Base-by-base conservation (phyloP, 2,113 vertebrate species). In the Ophiodon elongatus region DNA sequence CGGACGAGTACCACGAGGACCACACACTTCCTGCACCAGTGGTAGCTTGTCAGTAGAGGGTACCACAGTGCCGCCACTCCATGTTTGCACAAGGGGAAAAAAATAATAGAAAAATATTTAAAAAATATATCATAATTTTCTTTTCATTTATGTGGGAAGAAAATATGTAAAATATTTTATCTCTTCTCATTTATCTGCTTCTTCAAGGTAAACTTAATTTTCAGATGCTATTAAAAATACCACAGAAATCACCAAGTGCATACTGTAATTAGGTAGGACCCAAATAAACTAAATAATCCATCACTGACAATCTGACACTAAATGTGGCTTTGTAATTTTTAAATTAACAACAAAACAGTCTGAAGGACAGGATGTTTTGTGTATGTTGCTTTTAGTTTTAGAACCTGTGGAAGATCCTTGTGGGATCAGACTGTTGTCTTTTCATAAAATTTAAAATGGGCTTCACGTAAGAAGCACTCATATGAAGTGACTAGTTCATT, bases 21-120 rank as follows among this genome's bases (percentile, higher is more conserved):
- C 81, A 79, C 85, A 89, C 84, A 84, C 67, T 59, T 35, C 13
- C 35, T 39, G 37, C 81, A 84, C 13, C 39, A 54, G n/a, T 15
- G 10, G 6, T 31, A 52, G n/a, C 62, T 31, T 10, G 39, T 66
- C 82, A 62, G 76, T 6, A 85, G 81, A 75, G 73, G 76, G 76
- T 73, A 50, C 60, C 47, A 68, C n/a, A 39, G 41, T 21, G 52
- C 75, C 23, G 13, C 60, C 25, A 56, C 25, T 13, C 35, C 33
- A 0, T 41, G 11, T 37, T 78, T 75, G 52, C 15, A 43, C 1
- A n/a, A n/a, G 7, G 25, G 59, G 7, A 4, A 35, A 73, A 60
- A 21, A 43, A 43, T 4, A 10, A 57, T 19, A 19, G 6, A 14
- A 8, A 47, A 37, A 50, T 0, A 29, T 25, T 13, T 27, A 5